A percentile compares a stretch with the other conserved stretches of the same genome.
Conservation (phyloP, 2,113 vertebrate genomes). For the Cacatua alba region DNA sequence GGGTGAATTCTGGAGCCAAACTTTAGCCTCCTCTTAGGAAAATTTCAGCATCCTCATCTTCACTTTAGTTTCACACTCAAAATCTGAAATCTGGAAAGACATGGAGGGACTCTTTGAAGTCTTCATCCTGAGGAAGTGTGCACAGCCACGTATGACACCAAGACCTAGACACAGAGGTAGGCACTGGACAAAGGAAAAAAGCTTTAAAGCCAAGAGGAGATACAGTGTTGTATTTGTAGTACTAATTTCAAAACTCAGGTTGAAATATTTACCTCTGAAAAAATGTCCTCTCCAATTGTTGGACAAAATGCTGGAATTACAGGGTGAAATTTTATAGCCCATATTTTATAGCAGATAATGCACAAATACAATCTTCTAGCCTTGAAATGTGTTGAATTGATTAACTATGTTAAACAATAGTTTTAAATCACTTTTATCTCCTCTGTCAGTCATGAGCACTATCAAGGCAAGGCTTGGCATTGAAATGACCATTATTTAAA, state of each 20-base stretch:
- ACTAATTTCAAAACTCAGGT: not conserved
- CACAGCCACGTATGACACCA: not conserved
- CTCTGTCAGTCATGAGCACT: constrained; percentile 74
- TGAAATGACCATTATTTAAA: constrained; percentile 87
- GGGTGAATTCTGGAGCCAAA: not conserved
- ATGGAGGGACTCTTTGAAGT: fast-evolving
- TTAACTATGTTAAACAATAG: constrained; percentile 31
- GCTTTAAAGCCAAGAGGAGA: not conserved
- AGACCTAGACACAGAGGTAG: not conserved
- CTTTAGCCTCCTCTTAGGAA: not conserved
- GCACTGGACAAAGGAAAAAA: not conserved
- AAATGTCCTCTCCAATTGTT: not conserved
- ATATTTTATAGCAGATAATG: not conserved
- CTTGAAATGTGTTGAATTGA: not conserved
- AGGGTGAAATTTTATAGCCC: not conserved
- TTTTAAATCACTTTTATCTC: constrained; percentile 17
- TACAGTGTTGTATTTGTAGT: not conserved
- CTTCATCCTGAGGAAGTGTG: not conserved
- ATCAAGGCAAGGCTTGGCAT: constrained; percentile 86
- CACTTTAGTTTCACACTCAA: not conserved
- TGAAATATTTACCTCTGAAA: not conserved
- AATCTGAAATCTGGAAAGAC: not conserved
- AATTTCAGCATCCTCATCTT: not conserved
- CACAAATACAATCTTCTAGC: not conserved
- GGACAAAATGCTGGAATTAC: not conserved